Evolutionary conservation across 2,113 vertebrate species (phyloP).

Genomic region (Prunella himalayana): DNA sequence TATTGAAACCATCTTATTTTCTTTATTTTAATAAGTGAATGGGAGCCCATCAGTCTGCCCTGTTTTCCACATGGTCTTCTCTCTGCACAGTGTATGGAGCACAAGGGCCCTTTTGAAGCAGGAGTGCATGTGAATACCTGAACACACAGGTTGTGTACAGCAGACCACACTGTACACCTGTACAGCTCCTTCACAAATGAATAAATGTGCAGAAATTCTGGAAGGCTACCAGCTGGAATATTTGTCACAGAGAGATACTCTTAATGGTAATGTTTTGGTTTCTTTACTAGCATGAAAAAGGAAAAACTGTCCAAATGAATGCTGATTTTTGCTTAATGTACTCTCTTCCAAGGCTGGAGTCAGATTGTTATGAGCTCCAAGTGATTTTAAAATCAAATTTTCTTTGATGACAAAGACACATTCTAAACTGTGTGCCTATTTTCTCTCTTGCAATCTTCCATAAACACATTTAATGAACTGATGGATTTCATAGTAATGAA

Average conservation of each 20-base stretch:
- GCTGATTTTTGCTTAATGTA: not conserved
- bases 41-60: not conserved
- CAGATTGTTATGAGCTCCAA: not conserved
- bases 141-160: not conserved
- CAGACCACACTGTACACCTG: not conserved
- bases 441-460: not conserved
- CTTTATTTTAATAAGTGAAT: not conserved
- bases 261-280: not conserved
- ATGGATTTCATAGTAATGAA: not conserved
- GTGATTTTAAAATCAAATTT: not conserved
- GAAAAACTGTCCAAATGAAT: not conserved
- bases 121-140: not conserved
- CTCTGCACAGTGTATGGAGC: not conserved
- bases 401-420: not conserved
- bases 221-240: not conserved
- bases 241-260: not conserved
- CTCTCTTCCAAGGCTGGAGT: not conserved
- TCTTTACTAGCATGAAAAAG: not conserved
- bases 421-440: not conserved
- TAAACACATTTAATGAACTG: not conserved
- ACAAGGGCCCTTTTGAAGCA: not conserved
- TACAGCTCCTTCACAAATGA: not conserved
- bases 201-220: not conserved
- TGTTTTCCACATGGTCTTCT: not conserved
- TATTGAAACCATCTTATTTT: not conserved